These are phyloP conservation scores for Aphodius granarius DNA, from an alignment of 2,888 invertebrate genomes.

Conservation along the genomic window DNA sequence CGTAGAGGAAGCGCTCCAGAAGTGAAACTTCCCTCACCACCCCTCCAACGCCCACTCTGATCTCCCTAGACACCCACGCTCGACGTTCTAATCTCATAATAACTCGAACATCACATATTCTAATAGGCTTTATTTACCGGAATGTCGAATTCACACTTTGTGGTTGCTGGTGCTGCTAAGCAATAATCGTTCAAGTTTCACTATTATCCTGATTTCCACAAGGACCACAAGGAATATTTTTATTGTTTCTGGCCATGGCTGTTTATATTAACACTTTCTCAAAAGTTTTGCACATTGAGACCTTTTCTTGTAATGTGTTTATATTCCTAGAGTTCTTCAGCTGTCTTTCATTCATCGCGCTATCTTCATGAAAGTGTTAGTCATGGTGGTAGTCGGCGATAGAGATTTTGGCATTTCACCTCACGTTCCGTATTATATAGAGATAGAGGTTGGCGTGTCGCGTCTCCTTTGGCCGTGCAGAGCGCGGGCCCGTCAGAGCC, in stretches of 20 bases:
- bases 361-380: not conserved
- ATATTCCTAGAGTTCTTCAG: too few species aligned
- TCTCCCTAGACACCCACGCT: not conserved
- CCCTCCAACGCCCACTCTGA: not conserved
- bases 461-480: slow-evolving; percentile 40
- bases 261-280: too few species aligned
- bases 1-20: not conserved
- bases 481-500: slow-evolving; percentile 17
- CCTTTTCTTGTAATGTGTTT: too few species aligned
- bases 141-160: not conserved
- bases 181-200: not conserved
- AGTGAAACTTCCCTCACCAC: slow-evolving; percentile 3
- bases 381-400: not conserved
- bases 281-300: too few species aligned
- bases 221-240: too few species aligned
- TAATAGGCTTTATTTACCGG: not conserved
- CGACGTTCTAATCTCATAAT: not conserved
- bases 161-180: not conserved
- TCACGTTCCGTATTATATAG: slow-evolving; percentile 51
- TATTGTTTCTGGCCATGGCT: too few species aligned
- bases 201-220: too few species aligned
- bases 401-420: slow-evolving; percentile 38
- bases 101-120: not conserved
- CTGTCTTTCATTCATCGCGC: not conserved
- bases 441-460: slow-evolving; percentile 30